phyloP scores from a whole-genome alignment of 2,797 vertebrate species.

The Champsocephalus esox region DNA sequence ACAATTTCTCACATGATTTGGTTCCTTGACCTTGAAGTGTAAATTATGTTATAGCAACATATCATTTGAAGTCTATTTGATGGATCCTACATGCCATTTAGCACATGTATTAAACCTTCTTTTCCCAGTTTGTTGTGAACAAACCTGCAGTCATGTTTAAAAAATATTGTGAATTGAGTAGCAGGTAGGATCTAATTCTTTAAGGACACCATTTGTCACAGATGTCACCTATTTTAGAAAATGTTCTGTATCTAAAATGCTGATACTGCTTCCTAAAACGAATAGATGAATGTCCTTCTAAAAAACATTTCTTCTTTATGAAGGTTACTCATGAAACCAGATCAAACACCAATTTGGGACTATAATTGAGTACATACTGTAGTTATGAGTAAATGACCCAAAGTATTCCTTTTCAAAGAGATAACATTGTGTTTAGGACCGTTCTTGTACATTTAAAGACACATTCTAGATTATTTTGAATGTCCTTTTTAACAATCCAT shows the following conservation, averaged over 20 bases:
- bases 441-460: no score
- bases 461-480: neutral
- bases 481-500: neutral
- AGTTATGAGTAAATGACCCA: no score
- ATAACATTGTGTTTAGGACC: no score
- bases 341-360: no score
- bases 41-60: neutral
- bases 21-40: conserved; percentile 15
- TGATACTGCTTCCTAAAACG: no score
- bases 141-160: neutral
- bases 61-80: neutral
- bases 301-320: no score
- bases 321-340: no score
- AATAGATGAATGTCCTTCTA: no score
- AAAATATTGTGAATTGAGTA: no score
- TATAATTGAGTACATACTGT: no score
- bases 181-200: no score
- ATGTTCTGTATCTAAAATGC: neutral
- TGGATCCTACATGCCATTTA: neutral
- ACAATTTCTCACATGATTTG: conserved; percentile 24
- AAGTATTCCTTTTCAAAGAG: no score
- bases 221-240: neutral
- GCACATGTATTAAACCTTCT: neutral
- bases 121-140: neutral
- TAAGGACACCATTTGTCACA: neutral